Base-by-base conservation (phyloP, 2,113 vertebrate species). In the Phoxinus phoxinus region DNA sequence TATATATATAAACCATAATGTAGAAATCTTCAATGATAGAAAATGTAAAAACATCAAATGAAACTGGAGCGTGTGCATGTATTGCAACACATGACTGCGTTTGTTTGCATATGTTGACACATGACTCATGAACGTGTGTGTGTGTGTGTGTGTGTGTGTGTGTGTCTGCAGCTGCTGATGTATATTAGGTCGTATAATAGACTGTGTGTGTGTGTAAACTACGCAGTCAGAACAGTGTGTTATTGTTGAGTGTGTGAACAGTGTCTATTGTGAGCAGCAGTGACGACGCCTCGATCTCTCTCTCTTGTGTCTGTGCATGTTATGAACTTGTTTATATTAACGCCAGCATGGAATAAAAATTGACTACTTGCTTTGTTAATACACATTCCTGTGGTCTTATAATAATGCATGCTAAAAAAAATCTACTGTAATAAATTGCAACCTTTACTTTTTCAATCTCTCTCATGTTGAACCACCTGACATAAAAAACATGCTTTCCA, bases 131-230 rank as follows among this genome's bases (percentile, higher is more conserved):
- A 10, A 19, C 48, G 65, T 46, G 17, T 59, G 19, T 53, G 44
- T 2, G 25, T 48, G 59, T 35, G 65, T 46, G 17, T 59, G 79
- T 87, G 86, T 89, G 89, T 58, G 51, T 2, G 30, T 48, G 61
- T 25, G 67, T 48, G 11, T 61, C 19, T 35, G 35, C 56, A 73
- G 67, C 35, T n/a, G 67, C 84, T 81, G 88, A 15, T 56, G 86
- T 17, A 74, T 76, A 37, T 79, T 56, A 79, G 32, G 21, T 79
- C 1, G 30, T 79, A 61, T 79, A 61, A 79, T 41, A 41, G 51
- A 79, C 56, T 79, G 76, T 79, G 75, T 41, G 35, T 41, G 35
- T 77, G 76, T 79, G 53, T 37, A 17, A 59, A n/a, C 30, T 37
- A 3, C 11, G 53, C 21, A 37, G 6, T 79, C 30, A 41, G 76